Base-by-base conservation (phyloP, 2,113 vertebrate species). In the Pterocles burchelli region DNA sequence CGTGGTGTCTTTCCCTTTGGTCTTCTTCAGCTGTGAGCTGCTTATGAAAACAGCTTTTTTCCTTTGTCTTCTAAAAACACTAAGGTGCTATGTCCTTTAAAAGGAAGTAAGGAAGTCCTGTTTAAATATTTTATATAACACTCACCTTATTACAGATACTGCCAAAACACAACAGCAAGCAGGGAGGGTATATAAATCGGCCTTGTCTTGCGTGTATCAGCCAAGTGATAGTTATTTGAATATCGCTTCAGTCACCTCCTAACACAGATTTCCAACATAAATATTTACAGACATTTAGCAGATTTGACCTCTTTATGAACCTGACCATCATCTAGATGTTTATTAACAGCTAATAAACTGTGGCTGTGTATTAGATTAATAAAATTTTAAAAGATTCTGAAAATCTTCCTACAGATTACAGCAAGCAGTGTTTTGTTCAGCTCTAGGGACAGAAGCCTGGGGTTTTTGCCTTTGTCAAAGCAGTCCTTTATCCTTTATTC, bases 131-230 rank as follows among this genome's bases (percentile, higher is more conserved):
- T 80, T 59, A 13, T 55, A 26, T 8, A 49, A 63, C 31, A 17
- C 8, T 61, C 33, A 55, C 9, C 57, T 65, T 62, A 18, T 33
- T 72, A 38, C 13, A 79, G 62, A 15, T 49, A 52, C 38, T 86
- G 38, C 17, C 57, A 88, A 88, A 88, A 21, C 21, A 57, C 17
- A 52, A 17, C 0, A 66, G 17, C 0, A 0, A 48, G 17, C 9
- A 51, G 18, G 29, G 8, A 78, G 7, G 26, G 8, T 14, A 66
- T 12, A 15, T 17, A 55, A 55, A 55, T 9, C 28, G 19, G 16
- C 17, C 34, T 65, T 55, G 12, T 20, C 33, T 38, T 52, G 24
- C 1, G 0, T 13, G 5, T 49, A 22, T 33, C n/a, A 49, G 9
- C 48, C 54, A 54, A 26, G 29, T 8, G 48, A 54, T 5, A 33